Evolutionary conservation across 23 tunicate genomes (phyloP).

Genomic region (Clavelina lepadiformis): DNA sequence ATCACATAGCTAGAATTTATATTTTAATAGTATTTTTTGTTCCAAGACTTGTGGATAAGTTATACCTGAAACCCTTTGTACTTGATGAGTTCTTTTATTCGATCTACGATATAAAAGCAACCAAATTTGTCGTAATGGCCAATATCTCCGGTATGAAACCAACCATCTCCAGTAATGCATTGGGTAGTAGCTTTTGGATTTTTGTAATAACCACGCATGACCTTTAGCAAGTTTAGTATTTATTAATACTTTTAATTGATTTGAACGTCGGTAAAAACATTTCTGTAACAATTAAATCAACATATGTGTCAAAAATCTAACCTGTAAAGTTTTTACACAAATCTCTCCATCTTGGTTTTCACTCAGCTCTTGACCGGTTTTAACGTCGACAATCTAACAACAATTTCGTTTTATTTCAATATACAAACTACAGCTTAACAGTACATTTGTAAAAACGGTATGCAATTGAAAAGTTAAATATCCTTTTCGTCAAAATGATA

Average conservation of each 20-base stretch:
- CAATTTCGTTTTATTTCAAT: too few species aligned
- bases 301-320: neutral
- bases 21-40: too few species aligned
- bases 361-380: slow-evolving; percentile 55
- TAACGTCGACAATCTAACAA: slow-evolving; percentile 56
- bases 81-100: slow-evolving; percentile 71
- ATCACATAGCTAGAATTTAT: too few species aligned
- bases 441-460: too few species aligned
- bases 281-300: slow-evolving; percentile 6
- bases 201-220: slow-evolving; percentile 68
- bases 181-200: slow-evolving; percentile 45
- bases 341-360: slow-evolving; percentile 59
- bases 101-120: slow-evolving; percentile 46
- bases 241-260: too few species aligned
- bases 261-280: too few species aligned
- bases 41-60: too few species aligned
- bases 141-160: slow-evolving; percentile 84
- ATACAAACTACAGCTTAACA: too few species aligned
- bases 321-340: slow-evolving; percentile 57
- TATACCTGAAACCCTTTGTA: slow-evolving; percentile 88
- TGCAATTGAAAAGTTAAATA: too few species aligned
- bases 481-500: too few species aligned
- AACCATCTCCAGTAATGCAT: slow-evolving; percentile 51
- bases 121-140: slow-evolving; percentile 66
- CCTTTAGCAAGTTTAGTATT: too few species aligned